These are phyloP conservation scores for Caenorhabditis sp. DNA, from an alignment of 2,888 invertebrate genomes.

Conservation along the genomic window DNA sequence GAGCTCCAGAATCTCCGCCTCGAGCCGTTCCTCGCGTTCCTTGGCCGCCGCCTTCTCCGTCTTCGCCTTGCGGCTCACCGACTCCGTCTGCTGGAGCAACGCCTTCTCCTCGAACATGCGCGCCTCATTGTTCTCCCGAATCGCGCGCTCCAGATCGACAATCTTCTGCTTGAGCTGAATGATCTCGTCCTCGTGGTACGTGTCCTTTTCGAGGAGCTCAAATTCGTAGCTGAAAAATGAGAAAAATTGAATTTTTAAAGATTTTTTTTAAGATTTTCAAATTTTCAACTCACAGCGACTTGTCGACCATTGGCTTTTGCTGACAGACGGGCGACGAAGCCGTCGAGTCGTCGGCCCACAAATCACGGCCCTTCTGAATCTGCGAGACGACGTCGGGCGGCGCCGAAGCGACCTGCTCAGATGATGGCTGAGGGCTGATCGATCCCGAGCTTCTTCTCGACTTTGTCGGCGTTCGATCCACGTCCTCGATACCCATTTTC, in stretches of 20 bases:
- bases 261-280: too few relatives aligned
- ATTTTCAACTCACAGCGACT: conserved; percentile 33
- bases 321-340: conserved; percentile 19
- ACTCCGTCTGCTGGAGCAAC: conserved; percentile 38
- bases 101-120: conserved; percentile 39
- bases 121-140: conserved; percentile 31
- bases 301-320: conserved; percentile 14
- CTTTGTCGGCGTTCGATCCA: conserved; percentile 16
- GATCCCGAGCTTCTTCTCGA: neutral
- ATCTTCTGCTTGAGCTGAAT: conserved; percentile 11
- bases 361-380: conserved; percentile 1
- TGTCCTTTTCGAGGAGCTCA: conserved; percentile 30
- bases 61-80: conserved; percentile 29
- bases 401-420: neutral
- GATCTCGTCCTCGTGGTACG: conserved; percentile 10
- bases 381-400: conserved; percentile 2
- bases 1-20: neutral
- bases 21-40: conserved; percentile 2
- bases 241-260: too few relatives aligned
- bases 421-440: neutral
- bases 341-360: neutral
- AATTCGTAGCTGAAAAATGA: conserved; percentile 26
- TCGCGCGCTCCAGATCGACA: neutral
- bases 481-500: conserved; percentile 5
- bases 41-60: conserved; percentile 26